These are phyloP conservation scores for Branchellion lobata DNA, from an alignment of 2,888 invertebrate genomes.

Conservation along the genomic window DNA sequence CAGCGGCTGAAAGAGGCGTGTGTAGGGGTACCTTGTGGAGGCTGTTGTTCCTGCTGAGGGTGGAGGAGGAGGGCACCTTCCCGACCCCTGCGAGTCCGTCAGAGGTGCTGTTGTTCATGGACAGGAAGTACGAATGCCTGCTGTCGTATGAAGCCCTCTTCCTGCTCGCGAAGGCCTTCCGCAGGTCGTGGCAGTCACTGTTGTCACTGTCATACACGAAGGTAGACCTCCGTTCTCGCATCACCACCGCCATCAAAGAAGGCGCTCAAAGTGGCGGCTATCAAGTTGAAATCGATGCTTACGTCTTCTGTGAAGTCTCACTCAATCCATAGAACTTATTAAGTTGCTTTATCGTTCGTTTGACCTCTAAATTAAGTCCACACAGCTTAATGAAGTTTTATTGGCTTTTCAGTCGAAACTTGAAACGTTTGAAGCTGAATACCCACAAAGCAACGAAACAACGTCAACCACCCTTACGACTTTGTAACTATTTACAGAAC, in stretches of 20 bases:
- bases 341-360: too few species aligned
- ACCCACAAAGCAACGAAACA: too few species aligned
- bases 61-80: background rate
- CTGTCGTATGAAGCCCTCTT: background rate
- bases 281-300: background rate
- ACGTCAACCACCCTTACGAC: too few species aligned
- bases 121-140: constrained; percentile 20
- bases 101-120: background rate
- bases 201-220: constrained; percentile 4
- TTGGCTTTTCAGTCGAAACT: too few species aligned
- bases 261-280: background rate
- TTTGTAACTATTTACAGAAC: too few species aligned
- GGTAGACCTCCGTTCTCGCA: background rate
- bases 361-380: too few species aligned
- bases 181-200: background rate
- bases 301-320: too few species aligned
- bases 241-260: background rate
- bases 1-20: too few species aligned
- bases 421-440: too few species aligned
- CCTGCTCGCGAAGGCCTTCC: background rate
- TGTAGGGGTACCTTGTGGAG: background rate
- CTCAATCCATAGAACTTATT: too few species aligned
- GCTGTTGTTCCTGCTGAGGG: background rate
- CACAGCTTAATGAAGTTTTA: too few species aligned
- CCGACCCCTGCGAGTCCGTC: background rate